Evolutionary conservation across 2,797 vertebrate genomes (phyloP).

Genomic region (Dryobates pubescens): DNA sequence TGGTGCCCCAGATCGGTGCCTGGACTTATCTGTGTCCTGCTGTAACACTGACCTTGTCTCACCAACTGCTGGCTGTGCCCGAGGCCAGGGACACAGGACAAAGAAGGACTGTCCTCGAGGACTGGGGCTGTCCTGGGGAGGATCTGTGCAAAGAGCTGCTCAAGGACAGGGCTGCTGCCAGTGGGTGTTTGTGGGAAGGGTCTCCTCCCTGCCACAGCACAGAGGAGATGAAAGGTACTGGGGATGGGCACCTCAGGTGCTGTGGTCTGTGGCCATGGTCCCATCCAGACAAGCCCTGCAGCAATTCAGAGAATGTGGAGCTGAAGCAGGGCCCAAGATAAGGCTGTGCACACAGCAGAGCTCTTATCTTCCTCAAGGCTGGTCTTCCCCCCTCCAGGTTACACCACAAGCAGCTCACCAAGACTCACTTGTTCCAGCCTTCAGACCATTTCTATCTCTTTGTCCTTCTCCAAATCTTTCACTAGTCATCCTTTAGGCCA

Average conservation of each 20-base stretch:
- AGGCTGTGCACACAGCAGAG: background rate
- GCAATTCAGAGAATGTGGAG: conserved; percentile 14
- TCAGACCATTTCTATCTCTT: background rate
- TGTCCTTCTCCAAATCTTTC: background rate
- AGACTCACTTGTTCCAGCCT: background rate
- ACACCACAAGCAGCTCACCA: accelerated
- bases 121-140: too few species aligned
- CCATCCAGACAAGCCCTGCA: background rate
- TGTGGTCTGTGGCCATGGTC: background rate
- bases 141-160: background rate
- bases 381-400: background rate
- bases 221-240: background rate
- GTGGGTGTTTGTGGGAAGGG: accelerated
- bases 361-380: conserved; percentile 53
- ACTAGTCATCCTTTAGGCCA: background rate
- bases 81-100: accelerated
- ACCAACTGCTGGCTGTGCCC: accelerated
- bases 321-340: background rate
- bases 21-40: too few species aligned
- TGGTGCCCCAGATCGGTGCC: background rate
- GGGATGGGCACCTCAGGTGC: background rate
- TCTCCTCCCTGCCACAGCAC: accelerated
- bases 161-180: background rate
- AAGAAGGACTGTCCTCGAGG: background rate
- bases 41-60: too few species aligned